A percentile compares a stretch with the other conserved stretches of the same genome.
Conservation (phyloP, 2,888 invertebrate species). For the Leptinotarsa peninsularis region DNA sequence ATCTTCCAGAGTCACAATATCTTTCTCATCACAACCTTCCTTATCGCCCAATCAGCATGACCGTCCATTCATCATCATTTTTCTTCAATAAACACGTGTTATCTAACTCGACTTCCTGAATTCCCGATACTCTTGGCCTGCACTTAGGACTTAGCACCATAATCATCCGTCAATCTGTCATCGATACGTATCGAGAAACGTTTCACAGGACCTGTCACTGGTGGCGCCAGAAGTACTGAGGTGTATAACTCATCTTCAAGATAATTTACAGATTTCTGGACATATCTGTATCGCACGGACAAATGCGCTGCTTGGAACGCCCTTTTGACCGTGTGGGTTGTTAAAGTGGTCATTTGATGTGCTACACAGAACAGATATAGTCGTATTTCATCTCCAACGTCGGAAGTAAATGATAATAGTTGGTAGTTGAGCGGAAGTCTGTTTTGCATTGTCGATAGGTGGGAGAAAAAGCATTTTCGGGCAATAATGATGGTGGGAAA, state of each 20-base stretch:
- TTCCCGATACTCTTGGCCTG: constrained; percentile 6
- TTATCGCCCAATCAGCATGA: constrained; percentile 5
- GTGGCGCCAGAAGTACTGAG: constrained; percentile 29
- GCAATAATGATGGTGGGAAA: not conserved
- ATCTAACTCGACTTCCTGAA: constrained; percentile 19
- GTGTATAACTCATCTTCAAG: constrained; percentile 23
- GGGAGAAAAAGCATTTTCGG: not conserved
- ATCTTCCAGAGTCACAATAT: not conserved
- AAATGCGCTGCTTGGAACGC: constrained; percentile 42
- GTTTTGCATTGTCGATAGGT: constrained; percentile 5
- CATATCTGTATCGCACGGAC: constrained; percentile 14
- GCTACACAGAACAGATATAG: constrained; percentile 29
- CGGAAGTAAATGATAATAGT: constrained; percentile 9
- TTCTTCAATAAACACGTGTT: constrained; percentile 26
- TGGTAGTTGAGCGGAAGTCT: constrained; percentile 6
- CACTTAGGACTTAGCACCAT: constrained; percentile 26
- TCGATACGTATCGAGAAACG: constrained; percentile 24
- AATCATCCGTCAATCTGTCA: constrained; percentile 34
- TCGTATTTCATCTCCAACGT: constrained; percentile 24
- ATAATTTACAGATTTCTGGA: constrained; percentile 8
- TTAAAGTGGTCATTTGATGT: constrained; percentile 30
- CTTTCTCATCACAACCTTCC: not conserved
- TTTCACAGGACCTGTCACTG: constrained; percentile 24
- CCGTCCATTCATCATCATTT: constrained; percentile 16
- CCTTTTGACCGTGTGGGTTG: constrained; percentile 37